Percentiles rank a stretch among this genome's conserved stretches.
Conservation (phyloP, 2,888 invertebrate species). For the Capitulum mitella region DNA sequence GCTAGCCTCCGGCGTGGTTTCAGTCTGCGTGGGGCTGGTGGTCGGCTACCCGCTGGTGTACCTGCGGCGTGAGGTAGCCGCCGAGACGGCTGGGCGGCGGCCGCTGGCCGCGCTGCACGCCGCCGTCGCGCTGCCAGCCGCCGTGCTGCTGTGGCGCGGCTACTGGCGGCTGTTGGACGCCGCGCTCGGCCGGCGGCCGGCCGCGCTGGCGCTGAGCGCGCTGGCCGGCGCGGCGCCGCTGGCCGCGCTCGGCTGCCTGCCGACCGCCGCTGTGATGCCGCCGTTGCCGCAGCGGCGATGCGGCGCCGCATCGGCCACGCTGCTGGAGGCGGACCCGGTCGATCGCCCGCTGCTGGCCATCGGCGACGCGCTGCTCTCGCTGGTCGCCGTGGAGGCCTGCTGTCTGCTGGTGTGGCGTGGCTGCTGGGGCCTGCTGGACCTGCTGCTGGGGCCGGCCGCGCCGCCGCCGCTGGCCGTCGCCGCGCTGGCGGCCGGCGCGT, state of each 20-base stretch:
- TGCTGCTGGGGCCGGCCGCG: background rate
- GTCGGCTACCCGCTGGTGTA: slow-evolving; percentile 9
- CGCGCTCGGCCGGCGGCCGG: background rate
- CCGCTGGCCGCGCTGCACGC: background rate
- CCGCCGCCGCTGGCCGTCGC: background rate
- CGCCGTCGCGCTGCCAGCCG: background rate
- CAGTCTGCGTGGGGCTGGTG: background rate
- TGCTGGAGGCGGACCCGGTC: background rate
- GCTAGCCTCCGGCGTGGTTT: background rate
- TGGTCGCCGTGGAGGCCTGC: background rate
- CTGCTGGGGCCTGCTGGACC: background rate
- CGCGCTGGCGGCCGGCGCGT: background rate
- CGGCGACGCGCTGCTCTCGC: background rate
- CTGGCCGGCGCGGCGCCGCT: background rate
- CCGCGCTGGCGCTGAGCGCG: background rate
- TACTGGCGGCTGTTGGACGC: background rate
- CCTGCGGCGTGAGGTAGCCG: background rate
- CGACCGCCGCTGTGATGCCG: background rate
- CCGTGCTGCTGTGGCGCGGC: slow-evolving; percentile 9
- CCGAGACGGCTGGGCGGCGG: background rate
- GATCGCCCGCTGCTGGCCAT: background rate
- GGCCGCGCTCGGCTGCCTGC: background rate
- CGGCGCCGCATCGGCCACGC: background rate
- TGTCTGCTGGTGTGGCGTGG: background rate
- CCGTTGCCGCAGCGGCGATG: background rate